These are phyloP conservation scores for Hydropsyche betteni DNA, from an alignment of 2,888 invertebrate genomes.

Conservation along the genomic window DNA sequence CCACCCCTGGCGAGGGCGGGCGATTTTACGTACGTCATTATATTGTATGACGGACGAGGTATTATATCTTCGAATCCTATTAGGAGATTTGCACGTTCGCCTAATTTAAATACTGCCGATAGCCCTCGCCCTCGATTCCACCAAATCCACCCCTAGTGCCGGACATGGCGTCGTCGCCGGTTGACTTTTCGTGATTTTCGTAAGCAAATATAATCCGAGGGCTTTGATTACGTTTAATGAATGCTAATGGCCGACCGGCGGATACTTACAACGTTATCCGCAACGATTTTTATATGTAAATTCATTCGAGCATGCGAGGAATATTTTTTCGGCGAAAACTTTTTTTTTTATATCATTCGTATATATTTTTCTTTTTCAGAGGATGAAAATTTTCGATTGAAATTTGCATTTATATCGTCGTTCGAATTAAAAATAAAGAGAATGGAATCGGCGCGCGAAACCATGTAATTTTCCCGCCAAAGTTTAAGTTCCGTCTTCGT, in stretches of 20 bases:
- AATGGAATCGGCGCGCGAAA: no score
- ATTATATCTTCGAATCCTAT: conserved; percentile 52
- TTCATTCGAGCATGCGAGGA: conserved; percentile 35
- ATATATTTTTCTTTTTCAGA: no score
- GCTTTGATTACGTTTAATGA: conserved; percentile 45
- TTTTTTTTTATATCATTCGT: no score
- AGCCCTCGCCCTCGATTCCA: conserved; percentile 33
- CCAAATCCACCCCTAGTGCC: conserved; percentile 46
- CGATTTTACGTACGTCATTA: no score
- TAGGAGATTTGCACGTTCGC: conserved; percentile 52
- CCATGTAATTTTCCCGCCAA: no score
- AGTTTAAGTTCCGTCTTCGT: background rate
- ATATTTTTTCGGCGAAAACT: conserved; percentile 20
- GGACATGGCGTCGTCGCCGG: conserved; percentile 47
- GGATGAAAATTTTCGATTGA: no score
- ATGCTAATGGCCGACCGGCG: conserved; percentile 36
- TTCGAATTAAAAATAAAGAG: no score
- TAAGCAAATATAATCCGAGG: conserved; percentile 49
- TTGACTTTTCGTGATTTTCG: conserved; percentile 52
- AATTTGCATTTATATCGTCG: no score
- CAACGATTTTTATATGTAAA: conserved; percentile 38
- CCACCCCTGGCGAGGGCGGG: background rate
- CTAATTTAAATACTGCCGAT: conserved; percentile 51
- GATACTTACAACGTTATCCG: conserved; percentile 33
- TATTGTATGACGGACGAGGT: conserved; percentile 49